phyloP scores from a whole-genome alignment of 2,113 vertebrate genomes.

The Pollachius pollachius region DNA sequence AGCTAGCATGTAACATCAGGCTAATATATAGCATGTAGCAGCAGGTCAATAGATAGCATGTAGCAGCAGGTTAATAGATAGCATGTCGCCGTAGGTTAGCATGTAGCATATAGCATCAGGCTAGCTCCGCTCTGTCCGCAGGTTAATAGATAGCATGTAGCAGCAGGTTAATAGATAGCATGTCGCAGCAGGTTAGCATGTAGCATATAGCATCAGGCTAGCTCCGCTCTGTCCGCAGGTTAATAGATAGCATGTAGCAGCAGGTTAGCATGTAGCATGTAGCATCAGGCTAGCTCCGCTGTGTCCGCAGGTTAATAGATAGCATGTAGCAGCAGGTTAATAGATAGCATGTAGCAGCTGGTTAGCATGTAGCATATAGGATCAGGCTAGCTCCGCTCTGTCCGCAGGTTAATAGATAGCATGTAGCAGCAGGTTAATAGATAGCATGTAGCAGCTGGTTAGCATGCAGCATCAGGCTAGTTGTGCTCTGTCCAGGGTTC shows the following conservation, averaged over 20 bases:
- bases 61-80: not conserved
- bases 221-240: not conserved
- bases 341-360: constrained; percentile 54
- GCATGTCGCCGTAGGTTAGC: constrained; percentile 59
- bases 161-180: not conserved
- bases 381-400: too few species aligned
- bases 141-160: too few species aligned
- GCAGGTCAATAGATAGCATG: not conserved
- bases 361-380: too few species aligned
- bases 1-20: too few species aligned
- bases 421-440: too few species aligned
- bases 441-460: not conserved
- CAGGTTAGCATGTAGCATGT: not conserved
- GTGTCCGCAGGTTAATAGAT: constrained; percentile 71
- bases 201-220: not conserved
- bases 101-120: not conserved
- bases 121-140: too few species aligned
- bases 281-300: not conserved
- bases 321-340: constrained; percentile 33
- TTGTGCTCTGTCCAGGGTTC: constrained; percentile 63
- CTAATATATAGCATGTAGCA: too few species aligned
- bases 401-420: too few species aligned
- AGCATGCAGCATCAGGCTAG: not conserved
- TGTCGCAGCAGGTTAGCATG: not conserved
- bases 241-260: too few species aligned